phyloP scores from a whole-genome alignment of 2,797 vertebrate genomes.

The Acanthopagrus latus region DNA sequence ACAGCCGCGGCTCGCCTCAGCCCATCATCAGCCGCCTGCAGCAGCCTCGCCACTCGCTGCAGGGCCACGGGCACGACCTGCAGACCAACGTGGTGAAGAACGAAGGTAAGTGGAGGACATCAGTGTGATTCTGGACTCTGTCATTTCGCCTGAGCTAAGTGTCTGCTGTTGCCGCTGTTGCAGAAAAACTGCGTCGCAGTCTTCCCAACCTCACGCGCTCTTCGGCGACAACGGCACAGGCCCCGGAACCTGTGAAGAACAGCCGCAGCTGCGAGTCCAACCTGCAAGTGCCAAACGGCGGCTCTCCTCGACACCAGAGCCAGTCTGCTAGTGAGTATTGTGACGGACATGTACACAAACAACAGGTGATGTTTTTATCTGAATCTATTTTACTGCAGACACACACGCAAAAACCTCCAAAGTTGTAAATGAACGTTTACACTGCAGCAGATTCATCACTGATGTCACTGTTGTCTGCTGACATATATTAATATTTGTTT shows the following conservation, averaged over 20 bases:
- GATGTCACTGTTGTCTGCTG: slow-evolving; percentile 26
- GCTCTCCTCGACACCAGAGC: slow-evolving; percentile 94
- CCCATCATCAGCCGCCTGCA: slow-evolving; percentile 96
- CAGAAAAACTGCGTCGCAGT: slow-evolving; percentile 98
- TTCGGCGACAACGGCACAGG: slow-evolving; percentile 70
- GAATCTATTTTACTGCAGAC: neutral
- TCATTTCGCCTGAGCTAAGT: neutral
- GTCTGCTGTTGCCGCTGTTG: slow-evolving; percentile 1
- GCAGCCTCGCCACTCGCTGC: slow-evolving; percentile 96
- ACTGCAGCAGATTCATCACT: slow-evolving; percentile 3
- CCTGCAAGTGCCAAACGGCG: slow-evolving; percentile 97
- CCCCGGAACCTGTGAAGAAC: slow-evolving; percentile 94
- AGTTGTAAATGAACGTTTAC: slow-evolving; percentile 2
- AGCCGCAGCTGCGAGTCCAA: slow-evolving; percentile 97
- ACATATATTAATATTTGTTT: slow-evolving; percentile 42
- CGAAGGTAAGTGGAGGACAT: slow-evolving; percentile 90
- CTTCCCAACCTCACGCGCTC: slow-evolving; percentile 97
- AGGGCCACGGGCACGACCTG: slow-evolving; percentile 91
- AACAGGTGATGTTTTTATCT: neutral
- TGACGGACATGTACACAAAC: slow-evolving; percentile 7
- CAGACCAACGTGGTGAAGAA: slow-evolving; percentile 95
- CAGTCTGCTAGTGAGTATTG: slow-evolving; percentile 95
- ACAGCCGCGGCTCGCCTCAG: slow-evolving; percentile 91
- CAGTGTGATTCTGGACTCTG: neutral
- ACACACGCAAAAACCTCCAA: neutral